These are phyloP conservation scores for Steinernema carpocapsae DNA, from an alignment of 2,888 invertebrate species.

Conservation along the genomic window DNA sequence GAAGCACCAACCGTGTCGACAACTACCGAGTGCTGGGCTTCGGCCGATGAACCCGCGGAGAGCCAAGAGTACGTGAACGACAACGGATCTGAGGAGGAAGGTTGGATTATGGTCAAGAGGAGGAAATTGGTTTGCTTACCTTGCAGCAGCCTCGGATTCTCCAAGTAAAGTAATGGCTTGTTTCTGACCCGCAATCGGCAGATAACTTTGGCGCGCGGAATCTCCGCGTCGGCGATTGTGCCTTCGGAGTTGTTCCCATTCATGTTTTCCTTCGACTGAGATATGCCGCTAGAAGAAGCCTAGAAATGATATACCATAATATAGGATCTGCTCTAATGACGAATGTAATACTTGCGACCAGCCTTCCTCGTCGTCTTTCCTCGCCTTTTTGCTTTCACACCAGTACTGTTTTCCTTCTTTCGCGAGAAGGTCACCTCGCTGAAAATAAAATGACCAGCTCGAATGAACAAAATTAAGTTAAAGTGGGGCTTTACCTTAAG, in stretches of 20 bases:
- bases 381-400: neutral
- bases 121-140: constrained; percentile 59
- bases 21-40: neutral
- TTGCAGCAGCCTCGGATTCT: constrained; percentile 78
- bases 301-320: constrained; percentile 31
- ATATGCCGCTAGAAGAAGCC: constrained; percentile 3
- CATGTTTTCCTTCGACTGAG: neutral
- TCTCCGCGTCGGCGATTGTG: constrained; percentile 39
- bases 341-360: constrained; percentile 45
- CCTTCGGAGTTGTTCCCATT: neutral
- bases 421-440: neutral
- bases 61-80: constrained; percentile 35
- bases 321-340: neutral
- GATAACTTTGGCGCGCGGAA: constrained; percentile 75
- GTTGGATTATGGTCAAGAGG: constrained; percentile 45
- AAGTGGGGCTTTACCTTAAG: neutral
- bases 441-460: neutral
- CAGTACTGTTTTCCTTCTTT: constrained; percentile 13
- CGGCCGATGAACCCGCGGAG: neutral
- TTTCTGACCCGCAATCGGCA: constrained; percentile 85
- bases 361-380: neutral
- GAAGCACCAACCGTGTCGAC: neutral
- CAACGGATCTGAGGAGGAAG: constrained; percentile 38
- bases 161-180: constrained; percentile 90
- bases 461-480: no score